Evolutionary conservation across 2,797 vertebrate species (phyloP), one percentile per base, ranked within the genome.

Genomic region (Catostomus latipinnis): DNA sequence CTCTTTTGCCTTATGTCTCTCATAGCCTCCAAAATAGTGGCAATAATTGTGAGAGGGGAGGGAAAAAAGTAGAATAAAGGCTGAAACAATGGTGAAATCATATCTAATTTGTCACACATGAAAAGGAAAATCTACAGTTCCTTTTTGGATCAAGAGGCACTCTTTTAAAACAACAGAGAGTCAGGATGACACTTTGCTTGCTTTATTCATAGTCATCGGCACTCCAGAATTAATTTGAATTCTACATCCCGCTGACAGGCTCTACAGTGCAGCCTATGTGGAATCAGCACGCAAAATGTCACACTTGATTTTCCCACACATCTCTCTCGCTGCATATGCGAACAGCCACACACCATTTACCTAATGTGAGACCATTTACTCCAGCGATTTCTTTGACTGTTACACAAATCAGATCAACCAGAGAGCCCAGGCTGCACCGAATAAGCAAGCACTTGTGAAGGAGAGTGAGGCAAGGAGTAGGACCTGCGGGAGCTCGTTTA

Each of bases 401-500:
- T 84, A 84, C 60, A 76, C 86, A 87, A 86, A 84, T 83, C 70
- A 61, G 70, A 10, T 50, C 6, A 61, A 71, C 83, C 71, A 52
- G 77, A 57, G 67, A 83, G 63, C 57, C 46, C 66, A 34, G 10
- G 69, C 70, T 49, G 62, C 76, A 60, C 49, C 65, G 50, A 60
- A 78, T 50, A 45, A 56, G 61, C 43, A 67, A 79, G 71, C 66
- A 74, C 57, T 63, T 78, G 62, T 75, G 67, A 78, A 67, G 74
- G 82, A 73, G 67, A 83, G 56, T 48, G 69, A 83, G 66, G 69
- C 78, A 71, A 57, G 85, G 87, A 76, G 11, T 86, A 80, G 88
- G 86, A 93, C 93, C 93, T 93, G 88, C 84, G 94, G 93, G 93
- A 95, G 92, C 94, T 95, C 93, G 92, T 95, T 95, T 94, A 95